Evolutionary conservation across 2,797 vertebrate genomes (phyloP).

Genomic region (Neosilurus mollespiculum): DNA sequence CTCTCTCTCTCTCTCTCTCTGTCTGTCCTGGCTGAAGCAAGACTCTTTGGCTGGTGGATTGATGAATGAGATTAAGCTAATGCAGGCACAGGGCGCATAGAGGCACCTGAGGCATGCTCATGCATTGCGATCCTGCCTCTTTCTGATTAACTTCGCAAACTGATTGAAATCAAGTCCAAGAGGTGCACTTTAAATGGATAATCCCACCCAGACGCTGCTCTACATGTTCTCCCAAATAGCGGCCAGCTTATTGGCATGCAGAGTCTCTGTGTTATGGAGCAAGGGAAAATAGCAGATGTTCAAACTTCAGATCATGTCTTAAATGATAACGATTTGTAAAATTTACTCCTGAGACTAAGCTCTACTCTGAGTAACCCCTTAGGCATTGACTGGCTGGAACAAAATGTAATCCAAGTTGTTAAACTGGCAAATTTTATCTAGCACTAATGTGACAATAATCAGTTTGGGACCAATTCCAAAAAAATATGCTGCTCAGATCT

Average conservation of each 20-base stretch:
- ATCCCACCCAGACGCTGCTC: conserved; percentile 42
- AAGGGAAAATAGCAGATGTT: conserved; percentile 34
- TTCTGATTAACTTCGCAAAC: conserved; percentile 53
- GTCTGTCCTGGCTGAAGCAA: conserved; percentile 26
- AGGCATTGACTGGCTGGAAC: neutral
- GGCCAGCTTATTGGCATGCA: conserved; percentile 35
- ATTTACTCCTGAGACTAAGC: neutral
- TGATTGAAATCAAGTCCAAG: conserved; percentile 53
- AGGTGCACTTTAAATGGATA: conserved; percentile 46
- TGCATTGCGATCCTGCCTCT: conserved; percentile 47
- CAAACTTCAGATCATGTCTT: conserved; percentile 5
- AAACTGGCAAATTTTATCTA: conserved; percentile 13
- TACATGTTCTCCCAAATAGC: conserved; percentile 40
- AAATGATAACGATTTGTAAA: conserved; percentile 29
- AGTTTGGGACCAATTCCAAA: conserved; percentile 10
- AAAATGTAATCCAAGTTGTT: conserved; percentile 10
- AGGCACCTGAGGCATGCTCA: conserved; percentile 53
- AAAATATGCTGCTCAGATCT: neutral
- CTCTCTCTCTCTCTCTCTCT: neutral
- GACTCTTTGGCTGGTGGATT: conserved; percentile 46
- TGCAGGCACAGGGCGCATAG: conserved; percentile 42
- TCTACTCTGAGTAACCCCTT: neutral
- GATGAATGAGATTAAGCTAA: conserved; percentile 55
- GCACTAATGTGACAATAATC: conserved; percentile 33
- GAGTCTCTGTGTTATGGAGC: neutral